Conservation (phyloP, 2,888 invertebrate species). For the Celastrina argiolus region DNA sequence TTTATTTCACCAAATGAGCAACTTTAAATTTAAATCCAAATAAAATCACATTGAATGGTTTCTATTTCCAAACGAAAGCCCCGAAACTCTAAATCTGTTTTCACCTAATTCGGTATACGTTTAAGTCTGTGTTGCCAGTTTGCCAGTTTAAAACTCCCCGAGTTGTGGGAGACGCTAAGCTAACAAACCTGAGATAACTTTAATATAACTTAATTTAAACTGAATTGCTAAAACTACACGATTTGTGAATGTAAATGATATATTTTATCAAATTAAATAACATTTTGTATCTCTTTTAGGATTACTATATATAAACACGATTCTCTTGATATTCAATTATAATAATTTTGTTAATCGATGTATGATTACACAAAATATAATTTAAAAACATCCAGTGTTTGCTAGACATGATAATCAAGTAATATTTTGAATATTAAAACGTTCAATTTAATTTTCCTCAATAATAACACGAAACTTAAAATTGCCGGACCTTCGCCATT, state of each 20-base stretch:
- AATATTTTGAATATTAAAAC: background rate
- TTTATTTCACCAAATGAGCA: background rate
- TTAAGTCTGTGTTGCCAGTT: background rate
- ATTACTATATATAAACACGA: too few relatives aligned
- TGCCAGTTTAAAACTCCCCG: constrained; percentile 8
- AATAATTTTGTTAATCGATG: too few relatives aligned
- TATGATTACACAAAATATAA: too few relatives aligned
- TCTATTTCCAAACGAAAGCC: background rate
- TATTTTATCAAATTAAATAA: background rate
- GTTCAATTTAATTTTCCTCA: background rate
- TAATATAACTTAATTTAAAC: background rate
- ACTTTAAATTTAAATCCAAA: background rate
- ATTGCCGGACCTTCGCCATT: constrained; percentile 1
- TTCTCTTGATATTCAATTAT: too few relatives aligned
- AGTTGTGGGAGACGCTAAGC: background rate
- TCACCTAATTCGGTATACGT: background rate
- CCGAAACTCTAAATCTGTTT: constrained; percentile 9
- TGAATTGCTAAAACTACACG: background rate
- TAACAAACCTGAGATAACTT: background rate
- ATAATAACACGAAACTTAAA: background rate
- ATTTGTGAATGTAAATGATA: background rate
- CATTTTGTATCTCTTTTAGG: background rate
- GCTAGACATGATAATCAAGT: too few relatives aligned
- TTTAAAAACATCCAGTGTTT: too few relatives aligned
- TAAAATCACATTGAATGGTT: background rate